Base-by-base conservation (phyloP, 2,888 invertebrate genomes). In the Limnephilus lunatus region DNA sequence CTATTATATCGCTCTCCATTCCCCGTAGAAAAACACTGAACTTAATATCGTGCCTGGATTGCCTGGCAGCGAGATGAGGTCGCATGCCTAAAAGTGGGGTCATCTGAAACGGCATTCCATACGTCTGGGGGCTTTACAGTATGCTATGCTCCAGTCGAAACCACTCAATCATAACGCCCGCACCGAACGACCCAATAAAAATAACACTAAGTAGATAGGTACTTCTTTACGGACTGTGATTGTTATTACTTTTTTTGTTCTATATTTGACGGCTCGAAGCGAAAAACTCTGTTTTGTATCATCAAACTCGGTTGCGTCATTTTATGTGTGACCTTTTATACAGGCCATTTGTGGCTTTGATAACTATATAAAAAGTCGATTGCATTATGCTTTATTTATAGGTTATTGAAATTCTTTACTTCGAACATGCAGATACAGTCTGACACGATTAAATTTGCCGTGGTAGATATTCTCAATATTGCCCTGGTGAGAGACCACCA, bases 91-190 rank as follows among this genome's bases (percentile, higher is more conserved):
- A 87, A 48, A 30, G 31, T 87, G 87, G 87, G 87, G 87, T 87
- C 87, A 87, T 53, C 87, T 53, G 87, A 87, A 53, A 87, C 87
- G 87, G 68, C 87, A 87, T 87, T 87, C 87, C 87, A 53, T 48
- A 30, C 25, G 7, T 31, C 48, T n/a, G 48, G 48, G 31, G 31
- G 31, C 87, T 19, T 48, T 48, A 87, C 53, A 48, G 39, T 87
- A 31, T 32, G 32, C 32, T 83, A 15, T 32, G 19, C 44, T 48
- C 31, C 31, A 4, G 31, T 15, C 87, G 15, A 32, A 19, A 87
- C 53, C 87, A 53, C 53, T 87, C 87, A 48, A 87, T 87, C 87
- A 87, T 53, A 87, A 68, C 7, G 87, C 87, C 87, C 87, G 30
- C 44, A 31, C 48, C 87, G 31, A n/a, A 48, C 68, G 87, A 32